Evolutionary conservation across 2,113 vertebrate genomes (phyloP).

Genomic region (Amphilophus citrinellus): DNA sequence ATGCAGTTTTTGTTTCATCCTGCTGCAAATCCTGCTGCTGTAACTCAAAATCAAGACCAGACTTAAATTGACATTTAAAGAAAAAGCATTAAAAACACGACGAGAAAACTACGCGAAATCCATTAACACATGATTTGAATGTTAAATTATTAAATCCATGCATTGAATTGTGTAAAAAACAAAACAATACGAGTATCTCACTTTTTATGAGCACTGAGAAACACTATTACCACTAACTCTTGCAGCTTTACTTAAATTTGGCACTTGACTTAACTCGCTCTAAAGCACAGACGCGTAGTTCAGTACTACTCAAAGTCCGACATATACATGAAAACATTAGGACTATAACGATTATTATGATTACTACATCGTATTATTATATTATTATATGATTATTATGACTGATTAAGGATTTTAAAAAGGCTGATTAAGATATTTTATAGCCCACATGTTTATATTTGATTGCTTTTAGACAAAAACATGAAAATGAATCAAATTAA

Average conservation of each 20-base stretch:
- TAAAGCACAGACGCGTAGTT: background rate
- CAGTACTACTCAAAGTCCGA: background rate
- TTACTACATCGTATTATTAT: background rate
- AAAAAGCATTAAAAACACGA: background rate
- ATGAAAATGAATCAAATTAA: background rate
- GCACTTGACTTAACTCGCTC: background rate
- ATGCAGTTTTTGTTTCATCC: too few relatives aligned
- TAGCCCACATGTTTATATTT: background rate
- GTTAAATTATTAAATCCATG: background rate
- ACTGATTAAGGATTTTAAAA: background rate
- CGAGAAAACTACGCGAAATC: background rate
- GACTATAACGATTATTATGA: background rate
- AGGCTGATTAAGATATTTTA: background rate
- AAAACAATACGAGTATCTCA: too few relatives aligned
- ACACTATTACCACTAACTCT: background rate
- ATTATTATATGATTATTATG: background rate
- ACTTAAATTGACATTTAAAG: background rate
- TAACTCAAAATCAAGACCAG: background rate
- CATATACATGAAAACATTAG: background rate
- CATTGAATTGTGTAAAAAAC: background rate
- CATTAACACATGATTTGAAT: background rate
- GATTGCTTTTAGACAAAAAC: background rate
- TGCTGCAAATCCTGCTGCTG: background rate
- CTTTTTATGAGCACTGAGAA: too few relatives aligned
- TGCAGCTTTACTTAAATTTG: background rate